phyloP scores from a whole-genome alignment of 2,113 vertebrate species.

The Apteryx owenii region DNA sequence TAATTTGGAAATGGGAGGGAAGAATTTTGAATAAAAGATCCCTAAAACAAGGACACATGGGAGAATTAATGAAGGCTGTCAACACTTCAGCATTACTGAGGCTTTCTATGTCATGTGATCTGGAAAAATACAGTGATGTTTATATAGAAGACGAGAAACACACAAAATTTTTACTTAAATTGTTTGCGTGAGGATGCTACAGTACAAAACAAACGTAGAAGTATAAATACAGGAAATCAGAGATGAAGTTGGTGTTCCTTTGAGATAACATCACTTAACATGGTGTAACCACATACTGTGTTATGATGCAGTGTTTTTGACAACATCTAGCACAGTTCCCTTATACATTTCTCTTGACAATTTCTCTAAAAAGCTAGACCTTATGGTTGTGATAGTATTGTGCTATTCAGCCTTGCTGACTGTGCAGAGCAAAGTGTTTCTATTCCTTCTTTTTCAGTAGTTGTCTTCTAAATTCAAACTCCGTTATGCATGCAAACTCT shows the following conservation, averaged over 20 bases:
- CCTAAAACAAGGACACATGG: background rate
- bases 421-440: background rate
- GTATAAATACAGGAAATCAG: constrained; percentile 21
- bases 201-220: background rate
- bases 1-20: background rate
- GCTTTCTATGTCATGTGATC: background rate
- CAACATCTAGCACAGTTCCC: background rate
- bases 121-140: background rate
- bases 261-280: constrained; percentile 34
- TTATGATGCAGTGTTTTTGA: background rate
- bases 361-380: background rate
- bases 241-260: background rate
- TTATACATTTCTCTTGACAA: background rate
- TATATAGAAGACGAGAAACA: background rate
- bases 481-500: background rate
- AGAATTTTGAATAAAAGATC: background rate
- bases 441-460: background rate
- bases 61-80: background rate
- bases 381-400: rapidly evolving
- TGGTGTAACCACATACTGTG: background rate
- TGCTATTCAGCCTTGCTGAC: background rate
- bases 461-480: background rate
- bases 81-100: background rate
- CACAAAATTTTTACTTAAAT: background rate
- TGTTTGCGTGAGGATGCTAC: background rate